These are phyloP conservation scores for Troides aeacus DNA, from an alignment of 2,888 invertebrate species.

Conservation along the genomic window DNA sequence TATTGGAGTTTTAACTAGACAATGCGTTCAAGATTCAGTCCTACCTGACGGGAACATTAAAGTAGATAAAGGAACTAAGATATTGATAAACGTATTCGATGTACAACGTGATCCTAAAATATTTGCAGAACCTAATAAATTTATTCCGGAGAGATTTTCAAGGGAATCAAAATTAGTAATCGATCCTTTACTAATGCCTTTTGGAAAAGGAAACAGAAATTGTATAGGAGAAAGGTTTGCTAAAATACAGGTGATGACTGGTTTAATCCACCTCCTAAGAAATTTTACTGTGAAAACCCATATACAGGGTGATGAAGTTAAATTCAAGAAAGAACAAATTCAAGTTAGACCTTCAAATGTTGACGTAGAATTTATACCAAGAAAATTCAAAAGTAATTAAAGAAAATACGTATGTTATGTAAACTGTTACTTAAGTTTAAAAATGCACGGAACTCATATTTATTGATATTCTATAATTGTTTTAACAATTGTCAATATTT, in stretches of 20 bases:
- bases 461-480: too few species aligned
- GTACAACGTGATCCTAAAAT: constrained; percentile 2
- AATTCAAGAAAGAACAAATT: constrained; percentile 5
- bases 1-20: not conserved
- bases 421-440: too few species aligned
- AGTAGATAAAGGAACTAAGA: not conserved
- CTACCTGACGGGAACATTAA: constrained; percentile 2
- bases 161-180: not conserved
- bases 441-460: too few species aligned
- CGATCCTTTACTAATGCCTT: not conserved
- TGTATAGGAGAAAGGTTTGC: constrained; percentile 5
- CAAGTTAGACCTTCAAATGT: not conserved
- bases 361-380: not conserved
- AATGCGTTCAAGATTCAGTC: constrained; percentile 1
- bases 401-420: too few species aligned
- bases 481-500: too few species aligned
- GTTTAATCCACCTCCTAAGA: not conserved
- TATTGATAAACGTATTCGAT: not conserved
- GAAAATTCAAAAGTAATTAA: too few species aligned
- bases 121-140: not conserved
- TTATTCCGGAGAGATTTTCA: constrained; percentile 7
- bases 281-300: constrained; percentile 3
- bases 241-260: not conserved
- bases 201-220: constrained; percentile 2
- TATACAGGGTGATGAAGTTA: not conserved